Evolutionary conservation across 2,797 vertebrate species (phyloP).

Genomic region (Sebastes miniatus): DNA sequence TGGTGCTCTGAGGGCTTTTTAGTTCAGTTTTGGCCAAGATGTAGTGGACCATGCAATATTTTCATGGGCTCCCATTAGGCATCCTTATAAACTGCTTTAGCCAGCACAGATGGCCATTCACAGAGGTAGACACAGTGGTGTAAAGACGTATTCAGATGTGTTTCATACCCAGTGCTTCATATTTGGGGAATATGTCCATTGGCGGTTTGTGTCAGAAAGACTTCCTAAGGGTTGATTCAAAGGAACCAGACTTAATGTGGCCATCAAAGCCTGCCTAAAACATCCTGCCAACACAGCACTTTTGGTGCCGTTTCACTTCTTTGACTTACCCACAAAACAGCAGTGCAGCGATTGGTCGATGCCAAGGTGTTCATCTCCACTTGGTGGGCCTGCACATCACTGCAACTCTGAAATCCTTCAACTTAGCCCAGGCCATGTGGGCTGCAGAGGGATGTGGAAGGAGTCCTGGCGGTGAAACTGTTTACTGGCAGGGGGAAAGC

Average conservation of each 20-base stretch:
- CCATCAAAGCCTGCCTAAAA: constrained; percentile 16
- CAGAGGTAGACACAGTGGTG: constrained; percentile 2
- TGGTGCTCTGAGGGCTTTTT: background rate
- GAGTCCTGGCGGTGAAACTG: constrained; percentile 18
- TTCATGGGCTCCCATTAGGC: constrained; percentile 18
- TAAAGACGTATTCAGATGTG: constrained; percentile 16
- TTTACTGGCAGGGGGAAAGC: constrained; percentile 18
- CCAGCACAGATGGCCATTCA: constrained; percentile 40
- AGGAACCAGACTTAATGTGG: background rate
- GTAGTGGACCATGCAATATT: constrained; percentile 10
- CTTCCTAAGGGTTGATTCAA: constrained; percentile 19
- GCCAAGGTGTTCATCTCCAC: background rate
- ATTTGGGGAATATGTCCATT: background rate
- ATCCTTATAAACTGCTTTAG: constrained; percentile 1
- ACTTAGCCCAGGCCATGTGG: background rate
- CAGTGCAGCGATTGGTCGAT: background rate
- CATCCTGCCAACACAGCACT: constrained; percentile 12
- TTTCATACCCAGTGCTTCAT: background rate
- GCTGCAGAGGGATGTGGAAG: constrained; percentile 9
- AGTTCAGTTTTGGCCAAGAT: constrained; percentile 9
- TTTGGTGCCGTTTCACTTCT: constrained; percentile 5
- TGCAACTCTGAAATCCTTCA: constrained; percentile 27
- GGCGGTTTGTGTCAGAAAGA: background rate
- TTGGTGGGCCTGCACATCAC: constrained; percentile 14
- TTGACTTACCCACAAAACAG: constrained; percentile 5